Evolutionary conservation across 2,113 vertebrate species (phyloP), one percentile per base, ranked within the genome.

Genomic region (Mola mola): DNA sequence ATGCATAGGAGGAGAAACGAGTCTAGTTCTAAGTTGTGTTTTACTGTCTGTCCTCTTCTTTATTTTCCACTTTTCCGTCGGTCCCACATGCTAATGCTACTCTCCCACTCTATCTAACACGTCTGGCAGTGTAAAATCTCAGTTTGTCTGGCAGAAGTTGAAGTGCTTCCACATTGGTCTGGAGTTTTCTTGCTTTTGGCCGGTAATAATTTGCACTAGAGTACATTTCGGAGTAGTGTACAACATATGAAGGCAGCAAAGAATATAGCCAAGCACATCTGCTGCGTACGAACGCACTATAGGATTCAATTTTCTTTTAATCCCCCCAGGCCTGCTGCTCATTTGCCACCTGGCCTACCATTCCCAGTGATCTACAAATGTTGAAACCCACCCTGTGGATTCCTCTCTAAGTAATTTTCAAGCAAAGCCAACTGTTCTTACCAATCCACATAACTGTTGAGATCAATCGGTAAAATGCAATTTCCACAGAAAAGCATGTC

Each of bases 61-160:
- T 68, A 47, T 75, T 37, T 66, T 34, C 59, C 41, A 29, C 58
- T 38, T 58, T 52, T 58, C 50, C 48, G 19, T 61, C 58, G 28
- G 60, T 66, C 63, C 61, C 64, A 75, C 75, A 67, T 52, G 22
- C 41, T 44, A 16, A 62, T 57, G 24, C 60, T 48, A 22, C 65
- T 43, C 57, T 49, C 64, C 51, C 37, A 62, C 55, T 80, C 19
- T 16, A 51, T 20, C 42, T 71, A 46, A 71, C 74, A 75, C 66
- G 57, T 75, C 19, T 63, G 29, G 19, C 34, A 24, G 43, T 11
- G 56, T 40, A 72, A 71, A 52, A 55, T 71, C 55, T 46, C 44
- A 51, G 25, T 52, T 58, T 72, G 17, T 50, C 51, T 61, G 72
- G 51, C 47, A 74, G 56, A 70, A 64, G 8, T 8, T 12, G 15